Percentiles rank a stretch among this genome's conserved stretches.
These are phyloP conservation scores for Ameiurus melas DNA, from an alignment of 2,113 vertebrate species.

Conservation along the genomic window DNA sequence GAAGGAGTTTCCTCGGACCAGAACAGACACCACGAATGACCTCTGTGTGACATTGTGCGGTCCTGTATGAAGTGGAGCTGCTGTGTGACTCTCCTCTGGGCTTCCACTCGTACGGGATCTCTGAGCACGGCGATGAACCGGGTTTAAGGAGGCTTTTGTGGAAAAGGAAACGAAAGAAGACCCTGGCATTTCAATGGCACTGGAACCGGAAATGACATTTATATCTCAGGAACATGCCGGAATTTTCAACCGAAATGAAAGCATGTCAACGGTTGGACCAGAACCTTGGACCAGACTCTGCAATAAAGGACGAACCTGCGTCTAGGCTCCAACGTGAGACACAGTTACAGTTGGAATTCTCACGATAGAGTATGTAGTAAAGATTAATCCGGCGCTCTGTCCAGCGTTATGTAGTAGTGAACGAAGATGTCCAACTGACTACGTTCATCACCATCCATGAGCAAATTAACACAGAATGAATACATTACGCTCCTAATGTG, in stretches of 20 bases:
- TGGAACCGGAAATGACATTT: slow-evolving; percentile 14
- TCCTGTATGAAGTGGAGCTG: neutral
- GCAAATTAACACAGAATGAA: neutral
- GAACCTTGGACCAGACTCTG: slow-evolving; percentile 30
- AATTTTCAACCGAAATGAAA: neutral
- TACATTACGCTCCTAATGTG: slow-evolving; percentile 4
- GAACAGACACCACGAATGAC: slow-evolving; percentile 10
- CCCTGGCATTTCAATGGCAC: slow-evolving; percentile 1
- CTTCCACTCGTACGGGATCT: neutral
- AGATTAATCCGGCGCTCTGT: neutral
- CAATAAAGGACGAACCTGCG: slow-evolving; percentile 45
- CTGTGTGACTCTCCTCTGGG: neutral
- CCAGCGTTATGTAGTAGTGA: neutral
- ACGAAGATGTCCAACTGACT: slow-evolving; percentile 15
- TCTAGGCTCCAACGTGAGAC: neutral
- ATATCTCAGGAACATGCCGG: slow-evolving; percentile 11
- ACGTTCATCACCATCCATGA: slow-evolving; percentile 18
- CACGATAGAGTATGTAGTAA: neutral
- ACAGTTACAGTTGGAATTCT: neutral
- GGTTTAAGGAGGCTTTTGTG: neutral
- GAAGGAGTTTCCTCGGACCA: slow-evolving; percentile 1
- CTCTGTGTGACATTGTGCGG: neutral
- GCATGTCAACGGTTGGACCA: slow-evolving; percentile 10
- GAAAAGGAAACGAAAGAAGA: neutral
- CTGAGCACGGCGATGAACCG: neutral